phyloP scores from a whole-genome alignment of 2,888 invertebrate genomes.

The Ischnura elegans region DNA sequence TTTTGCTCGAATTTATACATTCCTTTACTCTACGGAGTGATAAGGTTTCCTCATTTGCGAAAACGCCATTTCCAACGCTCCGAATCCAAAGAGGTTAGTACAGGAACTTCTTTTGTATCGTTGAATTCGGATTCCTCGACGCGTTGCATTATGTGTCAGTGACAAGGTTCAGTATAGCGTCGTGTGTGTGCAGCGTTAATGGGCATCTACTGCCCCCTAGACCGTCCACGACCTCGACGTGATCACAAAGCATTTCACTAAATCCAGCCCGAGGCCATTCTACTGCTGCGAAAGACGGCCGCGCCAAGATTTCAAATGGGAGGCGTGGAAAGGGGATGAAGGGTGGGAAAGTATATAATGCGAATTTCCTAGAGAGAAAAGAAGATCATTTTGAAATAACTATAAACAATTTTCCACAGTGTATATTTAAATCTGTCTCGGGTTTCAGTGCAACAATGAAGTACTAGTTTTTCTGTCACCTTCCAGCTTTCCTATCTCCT shows the following conservation, averaged over 20 bases:
- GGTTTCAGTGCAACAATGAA: too few relatives aligned
- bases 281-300: background rate
- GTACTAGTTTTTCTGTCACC: too few relatives aligned
- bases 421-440: too few relatives aligned
- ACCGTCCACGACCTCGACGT: background rate
- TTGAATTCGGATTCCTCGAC: background rate
- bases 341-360: background rate
- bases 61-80: too few relatives aligned
- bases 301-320: background rate
- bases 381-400: too few relatives aligned
- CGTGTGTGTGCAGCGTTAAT: background rate
- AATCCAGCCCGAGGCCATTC: background rate
- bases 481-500: too few relatives aligned
- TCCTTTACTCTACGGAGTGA: too few relatives aligned
- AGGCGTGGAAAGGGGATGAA: background rate
- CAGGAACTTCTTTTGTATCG: background rate
- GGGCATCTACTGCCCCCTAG: background rate
- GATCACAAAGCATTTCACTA: background rate
- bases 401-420: too few relatives aligned
- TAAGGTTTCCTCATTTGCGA: too few relatives aligned
- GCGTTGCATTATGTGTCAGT: background rate
- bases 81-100: background rate
- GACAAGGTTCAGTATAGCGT: background rate
- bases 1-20: too few relatives aligned
- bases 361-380: too few relatives aligned